Base-by-base conservation (phyloP, 2,113 vertebrate species). In the Gallinago paraguaiae region DNA sequence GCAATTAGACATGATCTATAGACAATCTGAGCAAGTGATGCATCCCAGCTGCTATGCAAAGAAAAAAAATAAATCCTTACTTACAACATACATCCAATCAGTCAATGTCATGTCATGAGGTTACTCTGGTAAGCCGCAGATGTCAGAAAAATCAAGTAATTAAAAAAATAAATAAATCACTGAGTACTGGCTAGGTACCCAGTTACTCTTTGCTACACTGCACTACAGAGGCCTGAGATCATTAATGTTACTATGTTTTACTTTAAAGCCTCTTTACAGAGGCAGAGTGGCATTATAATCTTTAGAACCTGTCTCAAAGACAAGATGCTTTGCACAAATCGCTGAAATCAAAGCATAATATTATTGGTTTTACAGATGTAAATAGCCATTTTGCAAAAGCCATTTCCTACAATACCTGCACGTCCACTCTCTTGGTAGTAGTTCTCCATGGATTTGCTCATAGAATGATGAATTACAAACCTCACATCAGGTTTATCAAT, bases 381-480 rank as follows among this genome's bases (percentile, higher is more conserved):
- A 92, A 18, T 1, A 4, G 33, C 2, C 24, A 17, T 43, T 70
- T 51, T 18, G 33, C 78, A 77, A 83, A 85, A 63, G 76, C 30
- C 39, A 68, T 25, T 63, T 82, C 35, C 48, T 63, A 83, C 83
- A 64, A 28, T 98, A 99, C 99, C 99, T 98, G 99, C 99, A 16
- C 99, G 99, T 7, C 99, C 99, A 45, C 99, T 99, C 97, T 99
- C 99, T 65, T 99, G 99, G 96, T 99, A 99, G 88, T 99, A 99
- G 97, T 99, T 99, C 97, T 99, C 99, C 84, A 99, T 98, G 53
- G 99, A 99, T 95, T 99, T 99, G 97, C 99, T 99, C 98, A 99
- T 98, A 65, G 99, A 99, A 97, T 99, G 99, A 93, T 99, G 99
- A 93, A 99, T 99, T 41, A 99, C 98, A 92, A 99, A 99, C 68